Base-by-base conservation (phyloP, 2,888 invertebrate genomes). In the Ommatoiulus sabulosus region DNA sequence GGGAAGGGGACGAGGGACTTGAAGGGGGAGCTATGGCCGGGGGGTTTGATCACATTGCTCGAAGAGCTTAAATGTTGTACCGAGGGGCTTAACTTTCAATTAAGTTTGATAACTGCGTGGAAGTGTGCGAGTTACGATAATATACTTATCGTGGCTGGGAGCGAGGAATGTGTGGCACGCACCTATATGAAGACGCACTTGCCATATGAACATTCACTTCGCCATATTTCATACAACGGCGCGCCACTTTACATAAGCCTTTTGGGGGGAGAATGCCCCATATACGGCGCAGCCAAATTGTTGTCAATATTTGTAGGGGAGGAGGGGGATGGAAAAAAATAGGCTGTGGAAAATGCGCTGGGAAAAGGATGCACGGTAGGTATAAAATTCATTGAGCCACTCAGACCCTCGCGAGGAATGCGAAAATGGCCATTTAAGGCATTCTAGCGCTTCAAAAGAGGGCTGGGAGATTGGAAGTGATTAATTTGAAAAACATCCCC, bases 41-140 rank as follows among this genome's bases (percentile, higher is more conserved):
- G 57, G 17, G 84, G 12, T 0, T n/a, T n/a, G 84, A 84, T 84
- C 84, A 43, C 84, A 84, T 84, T 84, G 84, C 44, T 84, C 84
- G 44, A 44, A 43, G 43, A 84, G 84, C 84, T 84, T 84, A 84
- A 57, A 84, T 84, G 84, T 84, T 84, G 84, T 35, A 84, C 43
- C 43, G 84, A 84, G 84, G 57, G 44, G 84, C 84, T 84, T 84
- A 84, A 84, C 84, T 84, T 84, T 84, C 84, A 84, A 84, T 84
- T 84, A 84, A 84, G 84, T 84, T 84, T 35, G 84, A 84, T 84
- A 84, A 84, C 84, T 84, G 84, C 44, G 35, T 44, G 35, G 84
- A 84, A 84, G 84, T 84, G 84, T 84, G 44, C 44, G 84, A 84
- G 84, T 84, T 84, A 84, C 84, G 84, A 84, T 84, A 84, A 84